Conservation (phyloP, 2,888 invertebrate species). For the Ormyrus rosae region DNA sequence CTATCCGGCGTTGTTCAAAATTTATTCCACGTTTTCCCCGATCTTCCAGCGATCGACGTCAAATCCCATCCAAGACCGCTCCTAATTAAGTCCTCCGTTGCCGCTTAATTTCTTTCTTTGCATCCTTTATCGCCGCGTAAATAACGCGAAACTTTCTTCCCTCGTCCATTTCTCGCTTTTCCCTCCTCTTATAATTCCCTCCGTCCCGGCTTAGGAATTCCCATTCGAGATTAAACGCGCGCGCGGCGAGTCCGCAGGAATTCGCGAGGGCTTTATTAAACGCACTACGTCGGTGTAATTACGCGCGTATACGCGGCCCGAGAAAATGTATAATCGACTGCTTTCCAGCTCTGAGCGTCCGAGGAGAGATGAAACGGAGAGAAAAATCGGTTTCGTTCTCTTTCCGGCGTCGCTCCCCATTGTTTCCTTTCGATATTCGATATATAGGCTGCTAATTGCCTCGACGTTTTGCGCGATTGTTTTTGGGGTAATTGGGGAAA, state of each 20-base stretch:
- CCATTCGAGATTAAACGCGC: slow-evolving; percentile 2
- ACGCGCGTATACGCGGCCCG: background rate
- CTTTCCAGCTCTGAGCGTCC: background rate
- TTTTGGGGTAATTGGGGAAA: background rate
- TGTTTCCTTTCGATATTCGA: too few species aligned
- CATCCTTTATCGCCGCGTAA: background rate
- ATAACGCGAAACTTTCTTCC: background rate
- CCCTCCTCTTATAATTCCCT: background rate
- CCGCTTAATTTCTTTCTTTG: background rate
- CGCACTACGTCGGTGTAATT: slow-evolving; percentile 6
- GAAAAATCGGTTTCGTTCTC: too few species aligned
- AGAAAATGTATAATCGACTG: slow-evolving; percentile 27
- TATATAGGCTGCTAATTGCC: too few species aligned
- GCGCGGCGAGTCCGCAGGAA: background rate
- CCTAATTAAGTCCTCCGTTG: too few species aligned
- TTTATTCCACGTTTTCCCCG: too few species aligned
- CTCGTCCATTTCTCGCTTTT: background rate
- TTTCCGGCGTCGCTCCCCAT: too few species aligned
- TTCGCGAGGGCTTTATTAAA: background rate
- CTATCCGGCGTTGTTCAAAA: too few species aligned
- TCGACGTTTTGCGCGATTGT: too few species aligned
- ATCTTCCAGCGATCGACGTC: too few species aligned
- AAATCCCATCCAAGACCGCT: too few species aligned
- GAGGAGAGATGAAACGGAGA: background rate
- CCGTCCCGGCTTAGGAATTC: background rate